Percentiles rank a stretch among this genome's conserved stretches.
Conservation (phyloP, 2,888 invertebrate genomes). For the Cataglyphis livida region DNA sequence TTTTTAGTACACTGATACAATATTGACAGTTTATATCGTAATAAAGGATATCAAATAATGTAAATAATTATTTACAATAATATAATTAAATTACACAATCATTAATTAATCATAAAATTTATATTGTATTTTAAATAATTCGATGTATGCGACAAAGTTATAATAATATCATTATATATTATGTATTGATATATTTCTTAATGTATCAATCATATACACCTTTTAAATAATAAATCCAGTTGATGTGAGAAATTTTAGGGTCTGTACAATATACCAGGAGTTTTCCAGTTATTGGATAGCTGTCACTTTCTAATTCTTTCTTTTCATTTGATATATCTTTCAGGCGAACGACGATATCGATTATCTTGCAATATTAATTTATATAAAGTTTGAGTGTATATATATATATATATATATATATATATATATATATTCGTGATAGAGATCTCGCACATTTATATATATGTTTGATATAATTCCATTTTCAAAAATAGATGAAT, state of each 20-base stretch:
- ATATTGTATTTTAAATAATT: not conserved
- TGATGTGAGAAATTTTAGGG: constrained; percentile 63
- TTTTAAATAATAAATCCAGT: constrained; percentile 76
- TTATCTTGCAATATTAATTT: constrained; percentile 53
- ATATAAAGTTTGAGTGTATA: not conserved
- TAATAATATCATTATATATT: not conserved
- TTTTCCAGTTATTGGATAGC: constrained; percentile 73
- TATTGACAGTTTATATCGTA: not conserved
- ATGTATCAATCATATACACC: constrained; percentile 50
- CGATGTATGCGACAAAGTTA: not conserved
- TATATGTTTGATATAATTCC: not conserved
- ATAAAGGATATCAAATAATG: not conserved
- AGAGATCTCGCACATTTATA: not conserved
- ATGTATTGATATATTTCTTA: not conserved
- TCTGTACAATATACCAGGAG: constrained; percentile 70
- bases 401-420: not conserved
- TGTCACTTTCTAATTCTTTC: not conserved
- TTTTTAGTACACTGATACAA: not conserved
- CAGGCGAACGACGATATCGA: constrained; percentile 65
- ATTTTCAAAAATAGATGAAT: not conserved
- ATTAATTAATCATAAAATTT: not conserved
- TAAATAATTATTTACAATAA: not conserved
- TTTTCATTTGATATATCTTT: not conserved
- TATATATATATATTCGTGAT: too few relatives aligned
- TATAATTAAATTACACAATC: not conserved